Base-by-base conservation (phyloP, 2,888 invertebrate species). In the Seira sanloemensis region DNA sequence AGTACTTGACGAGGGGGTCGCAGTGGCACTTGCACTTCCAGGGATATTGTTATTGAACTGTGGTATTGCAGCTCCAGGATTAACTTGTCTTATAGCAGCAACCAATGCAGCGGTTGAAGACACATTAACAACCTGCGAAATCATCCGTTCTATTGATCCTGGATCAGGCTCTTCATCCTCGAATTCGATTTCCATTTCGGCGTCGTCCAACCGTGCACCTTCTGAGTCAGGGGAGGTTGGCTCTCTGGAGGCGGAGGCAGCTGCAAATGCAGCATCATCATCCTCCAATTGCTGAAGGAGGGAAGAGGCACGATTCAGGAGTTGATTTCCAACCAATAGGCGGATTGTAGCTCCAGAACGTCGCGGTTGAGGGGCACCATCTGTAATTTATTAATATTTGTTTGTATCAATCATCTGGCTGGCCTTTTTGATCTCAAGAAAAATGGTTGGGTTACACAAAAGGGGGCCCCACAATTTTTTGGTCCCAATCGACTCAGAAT, bases 71-170 rank as follows among this genome's bases (percentile, higher is more conserved):
- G 18, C 21, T 65, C 66, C 68, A 19, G 54, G 37, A n/a, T 68
- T 68, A 50, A 77, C 85, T 68, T 74, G 76, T 46, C 88, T 46
- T 24, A 86, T 72, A 18, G 86, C 80, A n/a, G 84, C 80, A 21
- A 86, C 78, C 1, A 87, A 74, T 21, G 85, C 86, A 19, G 88
- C 87, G 2, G 87, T 79, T 0, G 87, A 85, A 9, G 86, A 86
- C 4, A 85, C 87, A 26, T 86, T 85, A 2, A 87, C 87, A n/a
- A 86, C 87, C 80, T 87, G 87, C 26, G 86, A 86, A 54, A 88
- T 86, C 84, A 88, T 86, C 26, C 86, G 73, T 26, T 86, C 86
- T 7, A 88, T 80, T 1, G 87, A 83, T 9, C 69, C 79, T 9
- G 80, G 72, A 62, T 86, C 88, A 16, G 75, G 73, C 46, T 74